Evolutionary conservation across 1,140 invertebrate species (phyloP), one percentile per base, ranked within the genome.

Genomic region (Pogonomyrmex californicus): DNA sequence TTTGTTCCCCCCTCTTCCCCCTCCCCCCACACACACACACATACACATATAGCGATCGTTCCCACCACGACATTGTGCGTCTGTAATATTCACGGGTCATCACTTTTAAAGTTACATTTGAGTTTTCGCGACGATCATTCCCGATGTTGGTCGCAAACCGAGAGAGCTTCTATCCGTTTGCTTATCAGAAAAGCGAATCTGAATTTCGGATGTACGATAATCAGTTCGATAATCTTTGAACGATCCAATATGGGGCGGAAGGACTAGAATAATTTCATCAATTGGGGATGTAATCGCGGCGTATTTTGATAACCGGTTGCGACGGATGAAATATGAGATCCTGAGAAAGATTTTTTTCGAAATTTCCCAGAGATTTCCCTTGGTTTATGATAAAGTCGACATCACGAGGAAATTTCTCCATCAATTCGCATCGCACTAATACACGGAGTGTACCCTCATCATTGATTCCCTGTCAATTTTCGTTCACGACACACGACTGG

Each of bases 401-500:
- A 91, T 92, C 86, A 91, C 93, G 91, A 91, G 93, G 91, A 93
- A 93, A 93, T 93, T 94, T 93, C 93, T 92, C 92, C 92, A 93
- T 93, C 93, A 93, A 88, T 86, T 44, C 76, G 76, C 86, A 83
- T 91, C 58, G 77, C 86, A 76, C 79, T 83, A 90, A 91, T 89
- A 90, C 86, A 86, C 76, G 65, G 86, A 82, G 83, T 83, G 79
- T 88, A 88, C 76, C 90, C 87, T 49, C 78, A 41, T 66, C 85
- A 86, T 89, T 90, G 86, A 87, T 91, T 85, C 85, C 68, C 88
- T 92, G 90, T 92, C 88, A 87, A 87, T 89, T 76, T 77, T 87
- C 86, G 77, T 63, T 75, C 54, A 68, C 77, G 87, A 82, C 86
- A 79, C 56, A 83, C 65, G 70, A 82, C 79, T 38, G 6, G 68